Evolutionary conservation across 2,888 invertebrate genomes (phyloP).

Genomic region (Cosmia pyralina): DNA sequence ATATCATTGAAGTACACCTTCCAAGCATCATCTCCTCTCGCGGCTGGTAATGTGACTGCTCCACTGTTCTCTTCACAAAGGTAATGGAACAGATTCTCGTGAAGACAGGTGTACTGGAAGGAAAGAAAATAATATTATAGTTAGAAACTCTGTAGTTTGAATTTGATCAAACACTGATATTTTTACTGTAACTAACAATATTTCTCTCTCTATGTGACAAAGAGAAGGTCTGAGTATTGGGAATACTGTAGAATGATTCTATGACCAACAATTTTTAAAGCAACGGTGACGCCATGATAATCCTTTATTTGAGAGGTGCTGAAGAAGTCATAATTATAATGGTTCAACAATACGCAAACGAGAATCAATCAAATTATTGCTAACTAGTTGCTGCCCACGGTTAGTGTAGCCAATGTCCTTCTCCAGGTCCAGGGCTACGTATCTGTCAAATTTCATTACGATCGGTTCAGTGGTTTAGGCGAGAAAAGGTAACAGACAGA

Average conservation of each 20-base stretch:
- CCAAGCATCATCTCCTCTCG: constrained; percentile 99
- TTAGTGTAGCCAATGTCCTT: too few relatives aligned
- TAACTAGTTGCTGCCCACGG: too few relatives aligned
- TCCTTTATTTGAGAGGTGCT: not conserved
- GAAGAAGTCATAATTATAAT: not conserved
- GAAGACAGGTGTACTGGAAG: constrained; percentile 97
- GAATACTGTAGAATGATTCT: not conserved
- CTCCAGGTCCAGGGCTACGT: too few relatives aligned
- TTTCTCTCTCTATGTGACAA: not conserved
- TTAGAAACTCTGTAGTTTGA: not conserved
- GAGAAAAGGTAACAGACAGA: too few relatives aligned
- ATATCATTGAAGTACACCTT: constrained; percentile 99
- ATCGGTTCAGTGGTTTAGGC: too few relatives aligned
- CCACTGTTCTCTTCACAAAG: constrained; percentile 98
- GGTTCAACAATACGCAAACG: not conserved
- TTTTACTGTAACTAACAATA: too few relatives aligned
- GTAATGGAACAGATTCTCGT: constrained; percentile 99
- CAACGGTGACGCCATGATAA: not conserved
- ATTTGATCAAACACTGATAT: not conserved
- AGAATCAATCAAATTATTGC: not conserved
- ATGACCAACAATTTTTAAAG: not conserved
- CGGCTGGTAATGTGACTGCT: constrained; percentile 97
- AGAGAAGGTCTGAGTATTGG: too few relatives aligned
- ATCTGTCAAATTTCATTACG: too few relatives aligned
- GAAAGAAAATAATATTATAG: not conserved